Percentiles rank a stretch among this genome's conserved stretches.
These are phyloP conservation scores for Linnaemya vulpina DNA, from an alignment of 2,888 invertebrate species.

Conservation along the genomic window DNA sequence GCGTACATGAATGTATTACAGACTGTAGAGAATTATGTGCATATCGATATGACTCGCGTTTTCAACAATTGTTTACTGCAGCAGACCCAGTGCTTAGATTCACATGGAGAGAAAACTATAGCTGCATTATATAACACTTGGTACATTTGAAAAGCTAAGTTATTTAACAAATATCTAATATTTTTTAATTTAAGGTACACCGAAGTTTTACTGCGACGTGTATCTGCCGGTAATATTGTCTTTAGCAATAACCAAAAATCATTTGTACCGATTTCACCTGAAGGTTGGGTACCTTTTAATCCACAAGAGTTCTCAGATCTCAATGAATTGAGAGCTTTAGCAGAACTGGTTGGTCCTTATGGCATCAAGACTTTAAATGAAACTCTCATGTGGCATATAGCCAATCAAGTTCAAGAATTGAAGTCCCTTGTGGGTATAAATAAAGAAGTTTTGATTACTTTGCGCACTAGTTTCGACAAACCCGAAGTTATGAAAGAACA, in stretches of 20 bases:
- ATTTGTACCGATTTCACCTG: slow-evolving; percentile 96
- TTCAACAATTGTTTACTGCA: slow-evolving; percentile 98
- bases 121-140: slow-evolving; percentile 96
- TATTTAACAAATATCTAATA: not conserved
- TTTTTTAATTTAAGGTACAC: slow-evolving; percentile 81
- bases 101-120: slow-evolving; percentile 98
- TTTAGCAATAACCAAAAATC: slow-evolving; percentile 98
- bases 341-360: slow-evolving; percentile 98
- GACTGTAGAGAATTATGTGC: slow-evolving; percentile 99
- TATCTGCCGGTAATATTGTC: slow-evolving; percentile 97
- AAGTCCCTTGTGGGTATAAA: slow-evolving; percentile 95
- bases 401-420: slow-evolving; percentile 98
- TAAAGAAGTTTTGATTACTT: slow-evolving; percentile 94
- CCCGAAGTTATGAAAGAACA: slow-evolving; percentile 99
- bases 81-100: slow-evolving; percentile 97
- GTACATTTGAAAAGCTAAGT: slow-evolving; percentile 83
- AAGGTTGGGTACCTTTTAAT: slow-evolving; percentile 96
- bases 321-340: slow-evolving; percentile 95
- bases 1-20: slow-evolving; percentile 99
- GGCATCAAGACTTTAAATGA: slow-evolving; percentile 99
- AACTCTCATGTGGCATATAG: slow-evolving; percentile 98
- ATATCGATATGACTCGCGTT: slow-evolving; percentile 98
- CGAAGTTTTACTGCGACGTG: slow-evolving; percentile 92
- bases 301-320: slow-evolving; percentile 99
- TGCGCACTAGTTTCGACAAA: slow-evolving; percentile 98